Evolutionary conservation across 2,888 invertebrate genomes (phyloP), one percentile per base, ranked within the genome.

Genomic region (Nomada lathburiana): DNA sequence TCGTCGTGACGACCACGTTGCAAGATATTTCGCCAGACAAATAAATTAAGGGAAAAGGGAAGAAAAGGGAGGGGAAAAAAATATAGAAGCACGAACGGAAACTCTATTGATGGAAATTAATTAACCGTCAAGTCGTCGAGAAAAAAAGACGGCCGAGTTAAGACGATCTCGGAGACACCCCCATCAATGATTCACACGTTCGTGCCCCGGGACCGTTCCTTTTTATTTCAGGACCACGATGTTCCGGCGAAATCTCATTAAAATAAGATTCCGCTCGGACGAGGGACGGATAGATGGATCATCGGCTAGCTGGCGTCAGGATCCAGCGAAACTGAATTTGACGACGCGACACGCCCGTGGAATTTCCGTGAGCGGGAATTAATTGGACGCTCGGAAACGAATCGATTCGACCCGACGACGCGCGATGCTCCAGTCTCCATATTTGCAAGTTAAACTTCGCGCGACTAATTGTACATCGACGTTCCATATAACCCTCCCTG

Each of bases 351-450:
- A 78, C 79, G 84, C 80, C 80, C 57, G 47, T 16, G 74, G 84
- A 83, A 84, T 76, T 84, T 84, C 84, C 80, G 74, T 72, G 83
- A 80, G 75, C 80, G 72, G 55, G 77, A 80, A 84, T 80, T 84
- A 84, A 84, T 84, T 84, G 84, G 83, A 84, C 76, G 74, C 62
- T 53, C 69, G 84, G 84, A 83, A 84, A 84, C 84, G 84, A 84
- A 77, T 84, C 76, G 84, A 76, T 83, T 67, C 63, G 71, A 70
- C 44, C 68, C 60, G 18, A 16, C 52, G 55, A 42, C 23, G 62
- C n/a, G 20, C 42, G 44, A 44, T 44, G 13, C 42, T 36, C 53
- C n/a, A 29, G 70, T 67, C 59, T 47, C 72, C 57, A 72, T 71
- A 83, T 83, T 83, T 83, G 83, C 79, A 83, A 83, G 83, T 83